A percentile compares a stretch with the other conserved stretches of the same genome.
Evolutionary conservation across 2,797 vertebrate genomes (phyloP).

Genomic region (Meda fulgida): DNA sequence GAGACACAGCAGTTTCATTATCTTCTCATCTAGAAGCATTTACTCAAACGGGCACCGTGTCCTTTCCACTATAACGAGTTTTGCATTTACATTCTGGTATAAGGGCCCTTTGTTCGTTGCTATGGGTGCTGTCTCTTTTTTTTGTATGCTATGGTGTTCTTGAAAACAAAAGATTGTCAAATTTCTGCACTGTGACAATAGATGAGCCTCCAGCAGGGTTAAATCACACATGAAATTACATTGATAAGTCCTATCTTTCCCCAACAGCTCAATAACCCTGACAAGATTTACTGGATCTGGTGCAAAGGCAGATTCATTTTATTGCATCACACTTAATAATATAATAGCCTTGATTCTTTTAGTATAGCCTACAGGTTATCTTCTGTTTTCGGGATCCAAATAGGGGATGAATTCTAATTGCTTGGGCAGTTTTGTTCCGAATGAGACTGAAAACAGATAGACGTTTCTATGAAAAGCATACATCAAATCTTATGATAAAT

Average conservation of each 20-base stretch:
- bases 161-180: conserved; percentile 7
- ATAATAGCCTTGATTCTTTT: background rate
- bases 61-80: conserved; percentile 21
- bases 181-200: background rate
- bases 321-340: background rate
- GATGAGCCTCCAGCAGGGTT: conserved; percentile 18
- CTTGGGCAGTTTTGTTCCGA: background rate
- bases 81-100: conserved; percentile 11
- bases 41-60: conserved; percentile 10
- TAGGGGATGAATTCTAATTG: background rate
- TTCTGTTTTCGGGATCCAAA: background rate
- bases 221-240: conserved; percentile 51
- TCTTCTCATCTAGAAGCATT: conserved; percentile 39
- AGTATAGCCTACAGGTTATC: background rate
- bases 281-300: background rate
- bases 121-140: background rate
- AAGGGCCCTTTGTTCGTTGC: background rate
- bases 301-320: conserved; percentile 12
- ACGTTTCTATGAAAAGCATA: background rate
- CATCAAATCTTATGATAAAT: background rate
- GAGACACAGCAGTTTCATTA: conserved; percentile 40
- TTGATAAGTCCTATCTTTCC: conserved; percentile 33
- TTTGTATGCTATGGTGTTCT: background rate
- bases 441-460: background rate
- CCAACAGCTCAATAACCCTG: conserved; percentile 12